Conservation (phyloP, 2,113 vertebrate genomes). For the Galemys pyrenaicus region DNA sequence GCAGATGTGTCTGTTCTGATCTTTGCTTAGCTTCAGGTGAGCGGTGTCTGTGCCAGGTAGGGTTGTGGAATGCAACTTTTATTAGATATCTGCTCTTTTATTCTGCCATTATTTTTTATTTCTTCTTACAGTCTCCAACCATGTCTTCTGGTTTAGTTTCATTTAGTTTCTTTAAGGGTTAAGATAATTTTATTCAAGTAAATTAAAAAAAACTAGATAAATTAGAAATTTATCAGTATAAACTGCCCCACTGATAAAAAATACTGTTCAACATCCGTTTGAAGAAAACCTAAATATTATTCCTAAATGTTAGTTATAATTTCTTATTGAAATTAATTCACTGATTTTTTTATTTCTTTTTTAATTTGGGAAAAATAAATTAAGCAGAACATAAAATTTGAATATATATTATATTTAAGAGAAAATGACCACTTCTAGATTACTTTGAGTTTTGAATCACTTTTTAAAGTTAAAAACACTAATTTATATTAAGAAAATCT, state of each 20-base stretch:
- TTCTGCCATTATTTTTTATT: background rate
- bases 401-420: background rate
- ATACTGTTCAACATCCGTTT: background rate
- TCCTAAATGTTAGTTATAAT: background rate
- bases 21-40: background rate
- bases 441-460: background rate
- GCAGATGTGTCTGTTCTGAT: background rate
- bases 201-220: background rate
- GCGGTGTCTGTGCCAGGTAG: background rate
- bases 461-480: constrained; percentile 23
- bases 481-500: background rate
- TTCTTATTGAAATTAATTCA: background rate
- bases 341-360: background rate
- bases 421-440: background rate
- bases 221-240: background rate
- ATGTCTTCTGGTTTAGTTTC: background rate
- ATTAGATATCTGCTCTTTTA: background rate
- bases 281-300: background rate
- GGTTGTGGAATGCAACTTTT: background rate
- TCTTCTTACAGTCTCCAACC: background rate
- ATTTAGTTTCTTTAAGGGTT: background rate
- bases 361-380: background rate
- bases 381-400: background rate
- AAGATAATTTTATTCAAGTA: background rate
- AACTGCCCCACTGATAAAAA: background rate